A percentile compares a stretch with the other conserved stretches of the same genome.
Evolutionary conservation across 2,797 vertebrate species (phyloP).

Genomic region (Sciaenops ocellatus): DNA sequence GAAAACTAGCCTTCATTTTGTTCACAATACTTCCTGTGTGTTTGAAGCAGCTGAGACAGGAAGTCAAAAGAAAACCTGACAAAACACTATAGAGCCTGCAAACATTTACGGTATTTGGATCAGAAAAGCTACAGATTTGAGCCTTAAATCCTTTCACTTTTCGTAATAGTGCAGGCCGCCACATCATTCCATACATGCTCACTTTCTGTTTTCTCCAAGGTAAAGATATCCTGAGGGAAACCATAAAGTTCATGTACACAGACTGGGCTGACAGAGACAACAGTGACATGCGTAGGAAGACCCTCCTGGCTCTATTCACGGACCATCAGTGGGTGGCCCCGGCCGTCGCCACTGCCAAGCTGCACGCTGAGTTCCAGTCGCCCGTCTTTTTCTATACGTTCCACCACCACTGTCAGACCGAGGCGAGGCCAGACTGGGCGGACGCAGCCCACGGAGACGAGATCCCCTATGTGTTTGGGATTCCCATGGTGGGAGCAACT

Average conservation of each 20-base stretch:
- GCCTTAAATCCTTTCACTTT: not conserved
- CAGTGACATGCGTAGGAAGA: conserved; percentile 95
- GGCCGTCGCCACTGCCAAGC: conserved; percentile 95
- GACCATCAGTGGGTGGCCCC: conserved; percentile 99
- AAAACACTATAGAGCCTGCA: not conserved
- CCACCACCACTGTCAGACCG: conserved; percentile 98
- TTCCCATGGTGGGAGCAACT: conserved; percentile 96
- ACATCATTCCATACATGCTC: conserved; percentile 1
- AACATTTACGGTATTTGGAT: not conserved
- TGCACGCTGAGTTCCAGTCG: conserved; percentile 96
- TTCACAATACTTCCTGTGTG: not conserved
- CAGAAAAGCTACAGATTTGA: not conserved
- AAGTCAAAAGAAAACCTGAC: not conserved
- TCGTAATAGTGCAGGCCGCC: not conserved
- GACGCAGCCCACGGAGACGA: conserved; percentile 96
- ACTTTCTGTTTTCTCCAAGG: conserved; percentile 71
- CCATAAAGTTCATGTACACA: conserved; percentile 99
- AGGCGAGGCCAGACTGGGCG: conserved; percentile 95
- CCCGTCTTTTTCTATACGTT: conserved; percentile 98
- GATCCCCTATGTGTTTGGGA: conserved; percentile 95
- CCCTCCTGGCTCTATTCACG: conserved; percentile 94
- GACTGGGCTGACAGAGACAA: conserved; percentile 98
- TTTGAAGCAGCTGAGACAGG: not conserved
- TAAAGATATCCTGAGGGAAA: conserved; percentile 95
- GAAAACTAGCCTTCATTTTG: not conserved